Percentiles rank a stretch among this genome's conserved stretches.
These are phyloP conservation scores for Apodemia duryi DNA, from an alignment of 2,888 invertebrate genomes.

Conservation along the genomic window DNA sequence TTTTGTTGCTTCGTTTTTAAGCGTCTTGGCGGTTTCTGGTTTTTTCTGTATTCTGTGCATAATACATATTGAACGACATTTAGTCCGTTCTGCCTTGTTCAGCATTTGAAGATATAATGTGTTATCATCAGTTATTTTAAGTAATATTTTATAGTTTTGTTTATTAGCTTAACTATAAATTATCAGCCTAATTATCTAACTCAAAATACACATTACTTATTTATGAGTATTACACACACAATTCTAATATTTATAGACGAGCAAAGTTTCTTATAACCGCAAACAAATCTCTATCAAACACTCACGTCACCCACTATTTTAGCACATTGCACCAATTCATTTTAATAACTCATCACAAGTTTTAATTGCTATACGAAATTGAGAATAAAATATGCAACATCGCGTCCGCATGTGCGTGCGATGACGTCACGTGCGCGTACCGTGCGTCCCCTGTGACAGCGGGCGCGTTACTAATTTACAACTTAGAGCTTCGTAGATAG, in stretches of 20 bases:
- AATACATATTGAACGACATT: no score
- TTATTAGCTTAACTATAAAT: no score
- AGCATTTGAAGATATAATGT: no score
- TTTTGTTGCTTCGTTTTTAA: no score
- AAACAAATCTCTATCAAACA: neutral
- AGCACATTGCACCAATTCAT: conserved; percentile 5
- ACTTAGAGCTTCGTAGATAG: neutral
- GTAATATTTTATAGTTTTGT: no score
- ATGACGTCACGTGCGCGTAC: conserved; percentile 41
- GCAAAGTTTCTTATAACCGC: neutral
- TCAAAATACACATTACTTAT: no score
- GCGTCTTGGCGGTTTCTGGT: no score
- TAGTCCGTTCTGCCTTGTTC: no score
- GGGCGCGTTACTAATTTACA: conserved; percentile 41
- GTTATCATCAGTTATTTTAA: no score
- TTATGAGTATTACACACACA: no score
- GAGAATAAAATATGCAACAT: neutral
- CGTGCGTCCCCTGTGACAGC: conserved; percentile 32
- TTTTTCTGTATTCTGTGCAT: no score
- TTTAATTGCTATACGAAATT: conserved; percentile 1
- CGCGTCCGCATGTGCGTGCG: conserved; percentile 16
- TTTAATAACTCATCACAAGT: conserved; percentile 1
- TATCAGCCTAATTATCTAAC: no score
- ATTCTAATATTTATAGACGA: neutral
- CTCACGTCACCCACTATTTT: conserved; percentile 13